Conservation (phyloP, 1,140 invertebrate species). For the Coenobita brevimanus region DNA sequence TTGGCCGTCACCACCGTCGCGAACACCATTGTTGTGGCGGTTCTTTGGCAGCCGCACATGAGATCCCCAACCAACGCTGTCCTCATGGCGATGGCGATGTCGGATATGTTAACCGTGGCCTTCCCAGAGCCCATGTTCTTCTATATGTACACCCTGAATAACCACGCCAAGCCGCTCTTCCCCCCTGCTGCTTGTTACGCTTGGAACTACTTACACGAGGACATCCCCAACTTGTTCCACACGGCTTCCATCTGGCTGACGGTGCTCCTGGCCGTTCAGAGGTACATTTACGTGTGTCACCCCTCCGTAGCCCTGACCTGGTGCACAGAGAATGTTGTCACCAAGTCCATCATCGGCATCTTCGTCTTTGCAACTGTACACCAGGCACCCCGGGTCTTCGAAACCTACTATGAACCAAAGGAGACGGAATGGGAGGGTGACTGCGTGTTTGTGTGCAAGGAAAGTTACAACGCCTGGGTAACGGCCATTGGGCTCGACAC, state of each 20-base stretch:
- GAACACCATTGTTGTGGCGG: slow-evolving; percentile 89
- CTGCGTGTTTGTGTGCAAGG: slow-evolving; percentile 54
- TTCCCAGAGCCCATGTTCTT: slow-evolving; percentile 88
- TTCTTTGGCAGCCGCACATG: slow-evolving; percentile 80
- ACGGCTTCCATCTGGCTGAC: slow-evolving; percentile 95
- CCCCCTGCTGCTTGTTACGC: slow-evolving; percentile 84
- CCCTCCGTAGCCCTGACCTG: slow-evolving; percentile 87
- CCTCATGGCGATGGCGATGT: slow-evolving; percentile 89
- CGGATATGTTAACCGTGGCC: slow-evolving; percentile 92
- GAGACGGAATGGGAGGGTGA: slow-evolving; percentile 79
- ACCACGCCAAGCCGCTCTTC: slow-evolving; percentile 85
- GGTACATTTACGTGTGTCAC: slow-evolving; percentile 94
- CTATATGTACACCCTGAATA: slow-evolving; percentile 92
- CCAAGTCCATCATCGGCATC: slow-evolving; percentile 84
- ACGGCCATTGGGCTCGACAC: slow-evolving; percentile 75
- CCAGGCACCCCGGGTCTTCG: slow-evolving; percentile 84
- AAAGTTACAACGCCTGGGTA: slow-evolving; percentile 71
- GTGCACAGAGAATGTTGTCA: slow-evolving; percentile 89
- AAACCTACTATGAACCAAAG: slow-evolving; percentile 77
- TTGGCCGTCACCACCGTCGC: slow-evolving; percentile 91
- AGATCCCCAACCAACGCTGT: slow-evolving; percentile 82
- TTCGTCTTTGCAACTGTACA: slow-evolving; percentile 84
- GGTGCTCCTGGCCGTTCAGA: slow-evolving; percentile 87
- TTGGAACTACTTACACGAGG: slow-evolving; percentile 85
- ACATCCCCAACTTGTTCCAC: slow-evolving; percentile 89